Evolutionary conservation across 1,140 invertebrate genomes (phyloP), one percentile per base, ranked within the genome.

Genomic region (Scaptodrosophila lebanonensis): DNA sequence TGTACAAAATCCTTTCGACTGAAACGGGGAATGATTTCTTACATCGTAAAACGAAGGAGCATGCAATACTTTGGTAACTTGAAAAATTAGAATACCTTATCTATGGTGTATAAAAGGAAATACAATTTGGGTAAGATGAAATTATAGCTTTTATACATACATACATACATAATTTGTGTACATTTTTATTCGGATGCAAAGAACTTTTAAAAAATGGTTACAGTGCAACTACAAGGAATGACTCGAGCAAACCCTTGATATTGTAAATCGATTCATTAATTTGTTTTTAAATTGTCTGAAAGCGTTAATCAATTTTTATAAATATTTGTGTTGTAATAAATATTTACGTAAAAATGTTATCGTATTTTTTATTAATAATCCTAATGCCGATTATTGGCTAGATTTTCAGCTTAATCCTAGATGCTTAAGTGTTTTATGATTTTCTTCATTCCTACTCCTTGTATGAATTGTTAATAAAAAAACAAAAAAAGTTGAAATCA

Each of bases 181-280:
- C 60, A 75, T 63, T 62, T n/a, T 62, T 64, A 63, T 70, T 75
- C 65, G 54, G 67, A 76, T 83, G 70, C 67, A 82, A 75, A 75
- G 70, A 67, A 63, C 33, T 63, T 68, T 49, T 61, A 70, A 71
- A 59, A n/a, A 62, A 75, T 84, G 70, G 71, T 79, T 79, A 77
- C 73, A 84, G 72, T 77, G 72, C 72, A 77, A 61, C 68, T 85
- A 67, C 69, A 85, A 83, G 83, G 83, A 84, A 85, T 84, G 83
- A 76, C 77, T 71, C 52, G 66, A 83, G 79, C 67, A 79, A 73
- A 62, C 49, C 69, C 66, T 84, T 83, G 57, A 61, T n/a, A n/a
- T n/a, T n/a, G n/a, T n/a, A n/a, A n/a, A n/a, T n/a, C n/a, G n/a
- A n/a, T n/a, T n/a, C n/a, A n/a, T n/a, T n/a, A n/a, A n/a, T n/a